Evolutionary conservation across 2,888 invertebrate genomes (phyloP).

Genomic region (Baronia brevicornis): DNA sequence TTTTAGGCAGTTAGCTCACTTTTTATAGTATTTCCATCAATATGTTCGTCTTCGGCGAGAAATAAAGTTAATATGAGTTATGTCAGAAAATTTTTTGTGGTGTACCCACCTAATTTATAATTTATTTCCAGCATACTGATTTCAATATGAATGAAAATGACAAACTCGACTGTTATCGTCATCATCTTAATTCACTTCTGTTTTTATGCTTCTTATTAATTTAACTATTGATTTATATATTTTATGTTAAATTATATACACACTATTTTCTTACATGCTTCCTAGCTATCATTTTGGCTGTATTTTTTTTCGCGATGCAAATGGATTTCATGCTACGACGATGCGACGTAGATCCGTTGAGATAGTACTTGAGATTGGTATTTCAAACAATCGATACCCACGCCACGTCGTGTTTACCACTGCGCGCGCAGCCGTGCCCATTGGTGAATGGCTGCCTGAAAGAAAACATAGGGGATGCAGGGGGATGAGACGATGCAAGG

Average conservation of each 20-base stretch:
- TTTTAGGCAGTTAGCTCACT: no score
- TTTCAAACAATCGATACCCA: conserved; percentile 57
- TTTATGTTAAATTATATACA: no score
- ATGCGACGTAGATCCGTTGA: conserved; percentile 28
- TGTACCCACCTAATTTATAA: no score
- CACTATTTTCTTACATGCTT: background rate
- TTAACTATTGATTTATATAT: no score
- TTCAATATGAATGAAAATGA: no score
- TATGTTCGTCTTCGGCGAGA: no score
- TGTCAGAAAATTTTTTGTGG: conserved; percentile 11
- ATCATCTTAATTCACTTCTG: conserved; percentile 13
- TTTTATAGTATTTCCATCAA: no score
- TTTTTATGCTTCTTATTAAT: conserved; percentile 9
- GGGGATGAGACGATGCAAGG: conserved; percentile 54
- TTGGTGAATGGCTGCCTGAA: conserved; percentile 62
- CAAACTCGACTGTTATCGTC: no score
- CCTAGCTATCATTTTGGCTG: background rate
- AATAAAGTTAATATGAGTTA: no score
- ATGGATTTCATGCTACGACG: conserved; percentile 20
- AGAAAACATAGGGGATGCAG: conserved; percentile 43
- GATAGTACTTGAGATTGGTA: conserved; percentile 41
- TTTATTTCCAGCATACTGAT: no score
- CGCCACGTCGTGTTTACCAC: conserved; percentile 37
- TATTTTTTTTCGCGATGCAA: conserved; percentile 24
- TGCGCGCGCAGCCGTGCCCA: conserved; percentile 60